A percentile compares a stretch with the other conserved stretches of the same genome.
Conservation (phyloP, 1,140 invertebrate species). For the Babylonia areolata region DNA sequence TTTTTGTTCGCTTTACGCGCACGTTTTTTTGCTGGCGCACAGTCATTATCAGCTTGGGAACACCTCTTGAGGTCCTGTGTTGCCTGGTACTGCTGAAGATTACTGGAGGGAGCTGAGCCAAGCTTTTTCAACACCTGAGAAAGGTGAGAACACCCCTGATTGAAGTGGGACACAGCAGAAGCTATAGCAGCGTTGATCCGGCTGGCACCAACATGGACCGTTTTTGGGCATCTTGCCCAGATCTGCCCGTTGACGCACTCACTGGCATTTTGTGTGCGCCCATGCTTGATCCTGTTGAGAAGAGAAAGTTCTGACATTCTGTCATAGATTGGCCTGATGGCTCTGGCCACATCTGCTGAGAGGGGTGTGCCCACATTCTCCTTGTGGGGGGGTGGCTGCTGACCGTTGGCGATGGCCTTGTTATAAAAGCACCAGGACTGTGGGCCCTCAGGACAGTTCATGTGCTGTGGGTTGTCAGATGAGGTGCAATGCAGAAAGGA, state of each 20-base stretch:
- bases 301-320: background rate
- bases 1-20: too few species aligned
- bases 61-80: too few species aligned
- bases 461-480: conserved; percentile 3
- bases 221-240: background rate
- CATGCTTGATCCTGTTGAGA: background rate
- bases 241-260: background rate
- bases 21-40: too few species aligned
- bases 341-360: background rate
- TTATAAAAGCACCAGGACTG: conserved; percentile 40
- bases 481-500: conserved; percentile 5
- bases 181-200: background rate
- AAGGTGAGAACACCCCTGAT: background rate
- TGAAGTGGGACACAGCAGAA: background rate
- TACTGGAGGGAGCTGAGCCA: background rate
- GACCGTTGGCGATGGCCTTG: conserved; percentile 1
- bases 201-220: background rate
- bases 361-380: background rate
- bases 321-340: conserved; percentile 16
- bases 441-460: conserved; percentile 26
- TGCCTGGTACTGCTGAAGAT: background rate
- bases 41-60: too few species aligned
- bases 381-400: background rate
- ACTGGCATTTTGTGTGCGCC: conserved; percentile 35
- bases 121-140: background rate